These are phyloP conservation scores for Diachrysia chrysitis DNA, from an alignment of 2,888 invertebrate genomes.

Conservation along the genomic window DNA sequence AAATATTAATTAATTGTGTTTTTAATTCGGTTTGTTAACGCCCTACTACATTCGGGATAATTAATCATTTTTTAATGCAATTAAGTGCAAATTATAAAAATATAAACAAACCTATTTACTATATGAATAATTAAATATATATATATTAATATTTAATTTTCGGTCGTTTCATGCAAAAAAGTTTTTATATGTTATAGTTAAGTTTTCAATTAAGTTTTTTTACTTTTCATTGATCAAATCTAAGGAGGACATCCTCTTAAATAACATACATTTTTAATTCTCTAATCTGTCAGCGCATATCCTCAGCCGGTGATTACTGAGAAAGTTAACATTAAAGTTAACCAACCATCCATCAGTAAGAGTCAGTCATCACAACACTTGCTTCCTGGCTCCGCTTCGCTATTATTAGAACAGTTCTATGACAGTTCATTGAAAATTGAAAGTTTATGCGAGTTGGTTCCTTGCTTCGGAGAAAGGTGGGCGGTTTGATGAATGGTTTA, in stretches of 20 bases:
- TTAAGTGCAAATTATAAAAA: no score
- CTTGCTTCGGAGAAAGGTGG: constrained; percentile 15
- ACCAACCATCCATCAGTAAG: constrained; percentile 40
- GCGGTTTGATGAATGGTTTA: constrained; percentile 6
- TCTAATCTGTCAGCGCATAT: constrained; percentile 44
- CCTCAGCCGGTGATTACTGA: constrained; percentile 49
- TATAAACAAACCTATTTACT: no score
- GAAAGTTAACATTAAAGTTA: constrained; percentile 47
- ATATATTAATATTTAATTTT: no score
- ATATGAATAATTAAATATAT: no score
- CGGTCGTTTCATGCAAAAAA: no score
- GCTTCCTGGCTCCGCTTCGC: constrained; percentile 47
- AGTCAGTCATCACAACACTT: constrained; percentile 51
- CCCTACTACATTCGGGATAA: background rate
- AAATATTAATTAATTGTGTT: background rate
- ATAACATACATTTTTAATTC: constrained; percentile 17
- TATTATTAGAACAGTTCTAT: constrained; percentile 55
- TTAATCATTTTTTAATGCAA: no score
- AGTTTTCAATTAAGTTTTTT: background rate
- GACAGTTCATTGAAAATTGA: constrained; percentile 40
- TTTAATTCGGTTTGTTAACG: no score
- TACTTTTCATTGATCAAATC: background rate
- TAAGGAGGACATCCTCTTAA: background rate
- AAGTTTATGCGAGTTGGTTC: constrained; percentile 37
- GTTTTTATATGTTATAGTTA: no score